phyloP scores from a whole-genome alignment of 2,797 vertebrate genomes.

The Poecilia gillii region DNA sequence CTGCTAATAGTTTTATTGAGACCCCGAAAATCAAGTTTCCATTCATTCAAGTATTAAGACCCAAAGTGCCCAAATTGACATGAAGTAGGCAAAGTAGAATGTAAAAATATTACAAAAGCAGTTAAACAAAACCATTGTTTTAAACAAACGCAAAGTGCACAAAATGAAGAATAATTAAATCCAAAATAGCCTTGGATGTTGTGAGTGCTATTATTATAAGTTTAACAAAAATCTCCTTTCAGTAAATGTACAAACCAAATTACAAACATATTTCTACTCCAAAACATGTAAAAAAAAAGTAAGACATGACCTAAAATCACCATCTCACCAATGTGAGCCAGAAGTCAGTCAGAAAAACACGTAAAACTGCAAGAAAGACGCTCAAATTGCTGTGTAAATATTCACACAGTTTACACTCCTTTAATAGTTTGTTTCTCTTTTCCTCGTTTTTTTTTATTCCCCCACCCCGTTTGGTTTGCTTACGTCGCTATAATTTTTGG shows the following conservation, averaged over 20 bases:
- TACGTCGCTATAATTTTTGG: conserved; percentile 33
- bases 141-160: background rate
- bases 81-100: background rate
- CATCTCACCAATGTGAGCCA: background rate
- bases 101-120: background rate
- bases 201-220: background rate
- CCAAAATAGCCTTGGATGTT: no score
- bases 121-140: background rate
- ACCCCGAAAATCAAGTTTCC: background rate
- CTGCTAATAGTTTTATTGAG: background rate
- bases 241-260: background rate
- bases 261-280: background rate
- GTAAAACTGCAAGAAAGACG: background rate
- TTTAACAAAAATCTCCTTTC: background rate
- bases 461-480: background rate
- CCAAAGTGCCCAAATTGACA: background rate
- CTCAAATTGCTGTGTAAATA: background rate
- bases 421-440: background rate
- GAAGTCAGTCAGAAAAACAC: background rate
- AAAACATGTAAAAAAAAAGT: no score
- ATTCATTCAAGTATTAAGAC: background rate
- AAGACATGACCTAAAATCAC: background rate
- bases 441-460: background rate
- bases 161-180: background rate
- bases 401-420: background rate